Evolutionary conservation across 2,888 invertebrate species (phyloP).

Genomic region (Notodonta dromedarius): DNA sequence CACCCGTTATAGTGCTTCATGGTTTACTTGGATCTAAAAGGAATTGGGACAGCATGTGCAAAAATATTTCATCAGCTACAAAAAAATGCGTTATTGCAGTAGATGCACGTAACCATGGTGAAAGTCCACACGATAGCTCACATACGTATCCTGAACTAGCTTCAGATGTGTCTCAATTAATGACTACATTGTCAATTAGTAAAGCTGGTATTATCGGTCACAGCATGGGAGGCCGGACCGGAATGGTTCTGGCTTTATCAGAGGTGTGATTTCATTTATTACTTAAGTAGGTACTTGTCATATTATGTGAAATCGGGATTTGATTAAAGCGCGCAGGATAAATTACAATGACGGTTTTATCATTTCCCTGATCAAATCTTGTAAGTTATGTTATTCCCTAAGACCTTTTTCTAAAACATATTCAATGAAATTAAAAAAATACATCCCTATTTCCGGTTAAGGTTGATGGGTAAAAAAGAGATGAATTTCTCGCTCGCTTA

Average conservation of each 20-base stretch:
- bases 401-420: too few relatives aligned
- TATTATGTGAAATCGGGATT: too few relatives aligned
- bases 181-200: slow-evolving; percentile 14
- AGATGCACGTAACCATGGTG: slow-evolving; percentile 97
- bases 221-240: slow-evolving; percentile 96
- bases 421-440: too few relatives aligned
- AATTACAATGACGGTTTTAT: too few relatives aligned
- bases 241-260: slow-evolving; percentile 90
- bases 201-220: slow-evolving; percentile 90
- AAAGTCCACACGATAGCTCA: slow-evolving; percentile 88
- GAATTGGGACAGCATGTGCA: slow-evolving; percentile 94
- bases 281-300: too few relatives aligned
- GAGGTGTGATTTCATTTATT: slow-evolving; percentile 39
- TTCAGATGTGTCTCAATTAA: slow-evolving; percentile 19
- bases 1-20: slow-evolving; percentile 87
- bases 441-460: too few relatives aligned
- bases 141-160: slow-evolving; percentile 28
- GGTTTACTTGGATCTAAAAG: slow-evolving; percentile 94
- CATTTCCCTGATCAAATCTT: too few relatives aligned
- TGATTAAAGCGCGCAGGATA: too few relatives aligned
- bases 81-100: slow-evolving; percentile 88
- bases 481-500: too few relatives aligned
- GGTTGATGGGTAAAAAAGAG: too few relatives aligned
- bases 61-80: slow-evolving; percentile 85
- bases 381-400: too few relatives aligned